Conservation (phyloP, 2,113 vertebrate species). For the Gnathonemus echidnorhynchus region DNA sequence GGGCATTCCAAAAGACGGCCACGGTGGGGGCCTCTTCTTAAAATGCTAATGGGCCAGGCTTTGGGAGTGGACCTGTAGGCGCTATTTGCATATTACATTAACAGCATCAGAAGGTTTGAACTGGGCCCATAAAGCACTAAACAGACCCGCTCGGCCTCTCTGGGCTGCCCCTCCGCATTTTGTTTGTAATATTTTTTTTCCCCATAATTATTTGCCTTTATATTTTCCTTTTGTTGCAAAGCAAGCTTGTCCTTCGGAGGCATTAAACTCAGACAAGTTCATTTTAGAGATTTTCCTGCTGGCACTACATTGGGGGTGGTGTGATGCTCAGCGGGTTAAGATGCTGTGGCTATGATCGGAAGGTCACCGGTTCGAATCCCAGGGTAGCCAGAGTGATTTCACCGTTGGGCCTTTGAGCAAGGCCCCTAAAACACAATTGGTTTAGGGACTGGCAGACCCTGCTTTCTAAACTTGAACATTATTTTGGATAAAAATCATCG, state of each 20-base stretch:
- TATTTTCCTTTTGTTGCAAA: not conserved
- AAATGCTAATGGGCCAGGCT: conserved; percentile 60
- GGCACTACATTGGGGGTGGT: not conserved
- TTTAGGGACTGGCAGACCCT: not conserved
- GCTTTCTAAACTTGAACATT: not conserved
- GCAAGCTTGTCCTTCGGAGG: not conserved
- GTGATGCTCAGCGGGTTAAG: not conserved
- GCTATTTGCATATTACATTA: conserved; percentile 69
- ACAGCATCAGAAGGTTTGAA: conserved; percentile 28
- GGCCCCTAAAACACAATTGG: not conserved
- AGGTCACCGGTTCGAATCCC: not conserved
- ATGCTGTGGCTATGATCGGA: not conserved
- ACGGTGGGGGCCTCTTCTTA: conserved; percentile 57
- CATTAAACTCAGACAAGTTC: not conserved
- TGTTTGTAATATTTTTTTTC: not conserved
- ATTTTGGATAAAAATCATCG: not conserved
- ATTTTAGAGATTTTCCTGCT: not conserved
- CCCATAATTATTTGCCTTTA: not conserved
- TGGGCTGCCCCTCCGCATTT: not conserved
- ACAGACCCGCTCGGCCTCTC: no score
- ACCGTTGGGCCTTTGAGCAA: not conserved
- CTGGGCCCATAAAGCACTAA: not conserved
- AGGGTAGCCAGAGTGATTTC: not conserved
- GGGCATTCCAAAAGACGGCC: conserved; percentile 50
- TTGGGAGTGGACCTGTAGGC: conserved; percentile 43